Base-by-base conservation (phyloP, 1,140 invertebrate species). In the Lepidotrigona ventralis region DNA sequence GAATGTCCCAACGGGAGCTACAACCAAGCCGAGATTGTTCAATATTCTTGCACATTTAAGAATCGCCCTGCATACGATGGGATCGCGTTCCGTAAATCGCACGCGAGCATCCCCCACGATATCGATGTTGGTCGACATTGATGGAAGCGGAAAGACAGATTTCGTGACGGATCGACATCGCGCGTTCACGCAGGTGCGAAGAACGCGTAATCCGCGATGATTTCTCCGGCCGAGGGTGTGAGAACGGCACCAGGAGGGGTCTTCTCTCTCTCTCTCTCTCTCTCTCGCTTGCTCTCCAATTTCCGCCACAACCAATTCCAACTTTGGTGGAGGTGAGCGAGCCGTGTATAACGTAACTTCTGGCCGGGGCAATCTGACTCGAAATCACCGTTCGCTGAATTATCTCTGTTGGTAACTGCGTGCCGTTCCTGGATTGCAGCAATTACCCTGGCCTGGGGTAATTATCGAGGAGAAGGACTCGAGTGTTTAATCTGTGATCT, bases 401-500 rank as follows among this genome's bases (percentile, higher is more conserved):
- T 93, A 94, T 94, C 93, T 77, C 93, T 53, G 80, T 90, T 77
- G 88, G 90, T 91, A 93, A 93, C 91, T 93, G 92, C 93, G 92
- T 92, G 90, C 92, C 91, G 91, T 92, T 92, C 91, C 91, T 89
- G 90, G 92, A 93, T 93, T 93, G 92, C 92, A 91, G 91, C 92
- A 93, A 94, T 94, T 93, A 93, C 91, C 91, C 84, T 87, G 88
- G 87, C 85, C 87, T 90, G 88, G 8, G 92, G 91, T 94, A 94
- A 94, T 94, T 94, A 94, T 93, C 91, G 92, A 92, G 91, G 87
- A 92, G 91, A 93, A 92, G 90, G 92, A 93, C 92, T 92, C 90
- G 89, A 92, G 92, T 92, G 90, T 93, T 94, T 93, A 93, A 93
- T 93, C 92, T 92, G 91, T 90, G 92, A 93, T 93, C 92, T 91